A percentile compares a stretch with the other conserved stretches of the same genome.
Evolutionary conservation across 2,113 vertebrate genomes (phyloP).

Genomic region (Lophotis ruficrista): DNA sequence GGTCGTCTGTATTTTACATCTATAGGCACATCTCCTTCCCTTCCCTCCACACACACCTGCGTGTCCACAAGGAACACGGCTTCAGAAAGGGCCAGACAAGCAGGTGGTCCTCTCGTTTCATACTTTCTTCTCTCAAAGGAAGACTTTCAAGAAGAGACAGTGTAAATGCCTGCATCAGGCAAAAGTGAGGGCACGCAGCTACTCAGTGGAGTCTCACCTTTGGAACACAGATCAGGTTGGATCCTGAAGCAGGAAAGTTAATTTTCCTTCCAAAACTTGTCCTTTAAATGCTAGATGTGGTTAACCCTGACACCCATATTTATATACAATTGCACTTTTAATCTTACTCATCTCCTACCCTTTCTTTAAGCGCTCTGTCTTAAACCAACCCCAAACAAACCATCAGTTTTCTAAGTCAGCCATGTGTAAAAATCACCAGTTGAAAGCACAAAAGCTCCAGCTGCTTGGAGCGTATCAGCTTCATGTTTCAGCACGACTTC

Average conservation of each 20-base stretch:
- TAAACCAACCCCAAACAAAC: conserved; percentile 26
- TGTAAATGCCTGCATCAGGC: not conserved
- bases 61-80: not conserved
- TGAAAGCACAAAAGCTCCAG: not conserved
- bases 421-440: not conserved
- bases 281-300: not conserved
- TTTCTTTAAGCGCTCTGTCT: not conserved
- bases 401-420: not conserved
- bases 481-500: conserved; percentile 9
- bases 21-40: not conserved
- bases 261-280: not conserved
- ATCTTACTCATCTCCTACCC: not conserved
- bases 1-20: not conserved
- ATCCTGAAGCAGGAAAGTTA: not conserved
- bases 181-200: not conserved
- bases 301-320: not conserved
- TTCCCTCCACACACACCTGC: not conserved
- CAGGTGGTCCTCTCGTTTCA: not conserved
- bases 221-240: not conserved
- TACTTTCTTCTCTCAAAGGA: not conserved
- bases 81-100: not conserved
- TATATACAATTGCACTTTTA: not conserved
- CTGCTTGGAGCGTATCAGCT: not conserved
- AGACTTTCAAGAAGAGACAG: not conserved
- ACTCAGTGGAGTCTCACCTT: not conserved